A percentile compares a stretch with the other conserved stretches of the same genome.
Conservation (phyloP, 1,140 invertebrate species). For the Drosophila neocordata region DNA sequence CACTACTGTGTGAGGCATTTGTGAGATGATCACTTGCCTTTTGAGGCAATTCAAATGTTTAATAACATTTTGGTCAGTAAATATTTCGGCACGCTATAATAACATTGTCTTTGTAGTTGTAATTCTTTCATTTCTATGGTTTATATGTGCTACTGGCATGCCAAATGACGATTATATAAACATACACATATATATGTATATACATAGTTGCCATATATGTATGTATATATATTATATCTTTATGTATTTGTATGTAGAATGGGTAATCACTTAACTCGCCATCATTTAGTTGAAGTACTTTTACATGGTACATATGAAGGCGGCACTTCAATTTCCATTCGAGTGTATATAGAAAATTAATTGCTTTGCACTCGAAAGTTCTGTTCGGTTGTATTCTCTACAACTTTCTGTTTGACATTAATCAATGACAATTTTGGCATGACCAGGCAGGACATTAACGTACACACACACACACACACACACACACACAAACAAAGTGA, state of each 20-base stretch:
- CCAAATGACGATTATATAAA: conserved; percentile 45
- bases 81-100: conserved; percentile 47
- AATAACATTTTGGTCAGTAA: conserved; percentile 7
- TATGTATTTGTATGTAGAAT: not conserved
- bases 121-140: conserved; percentile 5
- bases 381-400: conserved; percentile 10
- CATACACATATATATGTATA: not conserved
- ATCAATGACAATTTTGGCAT: conserved; percentile 68
- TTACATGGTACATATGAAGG: conserved; percentile 24
- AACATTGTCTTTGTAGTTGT: conserved; percentile 34
- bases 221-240: not conserved
- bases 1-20: not conserved
- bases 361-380: conserved; percentile 56
- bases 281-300: conserved; percentile 16
- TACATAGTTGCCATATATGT: not conserved
- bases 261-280: conserved; percentile 10
- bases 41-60: conserved; percentile 35
- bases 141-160: conserved; percentile 45
- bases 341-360: conserved; percentile 62
- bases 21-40: not conserved
- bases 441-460: conserved; percentile 44
- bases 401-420: conserved; percentile 49
- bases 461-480: conserved; percentile 7
- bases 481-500: not conserved
- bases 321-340: conserved; percentile 60